These are phyloP conservation scores for Tetrax tetrax DNA, from an alignment of 2,113 vertebrate species.

Conservation along the genomic window DNA sequence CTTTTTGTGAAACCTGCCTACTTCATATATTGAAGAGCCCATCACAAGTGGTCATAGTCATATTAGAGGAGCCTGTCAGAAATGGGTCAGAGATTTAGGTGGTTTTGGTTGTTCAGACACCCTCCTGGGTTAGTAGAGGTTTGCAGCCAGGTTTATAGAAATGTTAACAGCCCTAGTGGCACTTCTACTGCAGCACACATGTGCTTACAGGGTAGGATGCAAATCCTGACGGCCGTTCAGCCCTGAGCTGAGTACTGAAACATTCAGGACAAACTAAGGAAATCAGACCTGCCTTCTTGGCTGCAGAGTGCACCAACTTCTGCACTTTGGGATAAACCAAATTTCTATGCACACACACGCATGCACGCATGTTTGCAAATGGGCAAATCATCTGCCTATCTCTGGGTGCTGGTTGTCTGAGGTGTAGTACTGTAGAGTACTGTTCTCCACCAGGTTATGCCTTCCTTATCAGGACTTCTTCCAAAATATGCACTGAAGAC, in stretches of 20 bases:
- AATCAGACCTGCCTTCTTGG: background rate
- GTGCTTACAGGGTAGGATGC: background rate
- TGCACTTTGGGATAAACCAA: background rate
- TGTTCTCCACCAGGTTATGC: background rate
- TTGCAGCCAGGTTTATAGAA: background rate
- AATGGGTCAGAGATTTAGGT: background rate
- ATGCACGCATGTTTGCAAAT: rapidly evolving
- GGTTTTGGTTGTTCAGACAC: background rate
- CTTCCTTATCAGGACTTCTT: background rate
- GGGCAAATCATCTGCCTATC: background rate
- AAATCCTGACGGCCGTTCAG: background rate
- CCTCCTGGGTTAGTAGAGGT: background rate
- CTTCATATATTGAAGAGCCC: background rate
- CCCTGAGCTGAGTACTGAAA: background rate
- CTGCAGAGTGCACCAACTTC: background rate
- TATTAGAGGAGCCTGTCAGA: background rate
- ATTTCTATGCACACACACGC: background rate
- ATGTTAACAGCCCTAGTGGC: rapidly evolving
- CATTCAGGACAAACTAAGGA: background rate
- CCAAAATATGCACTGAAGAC: background rate
- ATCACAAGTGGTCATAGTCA: background rate
- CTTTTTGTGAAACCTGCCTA: background rate
- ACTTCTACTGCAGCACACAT: background rate
- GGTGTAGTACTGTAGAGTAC: background rate
- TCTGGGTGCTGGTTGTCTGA: background rate